Evolutionary conservation across 1,140 invertebrate species (phyloP).

Genomic region (Macrotrachela quadricornifera): DNA sequence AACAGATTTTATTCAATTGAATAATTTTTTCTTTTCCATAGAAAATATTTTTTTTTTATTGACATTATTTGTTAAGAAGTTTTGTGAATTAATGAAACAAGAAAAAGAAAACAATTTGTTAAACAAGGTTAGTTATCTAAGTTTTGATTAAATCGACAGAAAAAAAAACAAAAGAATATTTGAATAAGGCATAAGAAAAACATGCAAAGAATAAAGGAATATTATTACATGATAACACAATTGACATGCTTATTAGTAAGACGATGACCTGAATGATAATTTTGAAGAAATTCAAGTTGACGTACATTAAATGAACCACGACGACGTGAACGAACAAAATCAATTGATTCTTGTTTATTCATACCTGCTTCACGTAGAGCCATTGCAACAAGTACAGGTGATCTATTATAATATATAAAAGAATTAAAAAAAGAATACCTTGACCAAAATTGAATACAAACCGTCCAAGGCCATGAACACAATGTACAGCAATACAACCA

Average conservation of each 20-base stretch:
- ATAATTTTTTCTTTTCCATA: too few relatives aligned
- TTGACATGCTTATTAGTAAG: slow-evolving; percentile 39
- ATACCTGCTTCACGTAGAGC: slow-evolving; percentile 85
- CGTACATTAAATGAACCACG: slow-evolving; percentile 87
- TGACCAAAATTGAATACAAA: slow-evolving; percentile 11
- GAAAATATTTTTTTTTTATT: too few relatives aligned
- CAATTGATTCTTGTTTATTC: slow-evolving; percentile 87
- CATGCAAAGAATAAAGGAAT: not conserved
- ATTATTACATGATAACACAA: slow-evolving; percentile 14
- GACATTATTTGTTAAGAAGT: too few relatives aligned
- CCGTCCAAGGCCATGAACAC: slow-evolving; percentile 71
- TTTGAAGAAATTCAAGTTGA: slow-evolving; percentile 75
- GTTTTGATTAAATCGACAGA: too few relatives aligned
- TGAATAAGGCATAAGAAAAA: too few relatives aligned
- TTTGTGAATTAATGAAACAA: too few relatives aligned
- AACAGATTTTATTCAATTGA: too few relatives aligned
- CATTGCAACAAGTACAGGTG: slow-evolving; percentile 78
- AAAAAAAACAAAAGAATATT: too few relatives aligned
- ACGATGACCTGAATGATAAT: slow-evolving; percentile 78
- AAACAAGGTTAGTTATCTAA: too few relatives aligned
- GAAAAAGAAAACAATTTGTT: too few relatives aligned
- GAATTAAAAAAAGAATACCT: not conserved
- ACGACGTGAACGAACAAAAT: slow-evolving; percentile 75
- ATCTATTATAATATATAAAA: slow-evolving; percentile 31
- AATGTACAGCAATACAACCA: slow-evolving; percentile 77